Conservation (phyloP, 2,797 vertebrate species). For the Phylloscopus collybita region DNA sequence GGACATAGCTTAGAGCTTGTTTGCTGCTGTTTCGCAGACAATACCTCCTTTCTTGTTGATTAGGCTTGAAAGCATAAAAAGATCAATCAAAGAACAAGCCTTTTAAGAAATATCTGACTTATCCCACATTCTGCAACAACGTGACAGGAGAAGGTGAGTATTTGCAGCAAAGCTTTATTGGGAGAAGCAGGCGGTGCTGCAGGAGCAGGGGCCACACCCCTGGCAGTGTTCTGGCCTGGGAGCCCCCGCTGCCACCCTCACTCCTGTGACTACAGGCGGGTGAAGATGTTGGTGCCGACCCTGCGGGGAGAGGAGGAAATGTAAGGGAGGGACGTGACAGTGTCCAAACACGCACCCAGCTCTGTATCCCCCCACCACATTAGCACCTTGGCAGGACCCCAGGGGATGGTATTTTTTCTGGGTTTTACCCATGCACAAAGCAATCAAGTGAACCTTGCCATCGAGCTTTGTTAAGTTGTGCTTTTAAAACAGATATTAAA, state of each 20-base stretch:
- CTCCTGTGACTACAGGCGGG: fast-evolving
- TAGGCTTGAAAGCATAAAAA: neutral
- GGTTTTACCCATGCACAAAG: neutral
- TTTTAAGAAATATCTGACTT: neutral
- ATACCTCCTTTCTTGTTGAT: neutral
- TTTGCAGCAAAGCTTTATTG: neutral
- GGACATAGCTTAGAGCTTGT: neutral
- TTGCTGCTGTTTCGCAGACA: neutral
- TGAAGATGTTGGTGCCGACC: neutral
- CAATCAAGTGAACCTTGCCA: neutral
- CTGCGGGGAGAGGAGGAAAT: fast-evolving
- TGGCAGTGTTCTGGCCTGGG: fast-evolving
- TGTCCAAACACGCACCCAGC: fast-evolving
- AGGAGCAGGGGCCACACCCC: fast-evolving
- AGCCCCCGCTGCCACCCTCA: fast-evolving
- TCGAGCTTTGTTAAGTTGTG: fast-evolving
- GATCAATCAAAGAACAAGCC: neutral
- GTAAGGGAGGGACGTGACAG: fast-evolving
- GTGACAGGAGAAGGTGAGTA: fast-evolving
- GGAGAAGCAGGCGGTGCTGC: neutral
- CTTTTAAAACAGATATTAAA: neutral
- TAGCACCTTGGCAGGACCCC: fast-evolving
- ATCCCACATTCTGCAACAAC: neutral
- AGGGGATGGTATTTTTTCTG: too few species aligned
- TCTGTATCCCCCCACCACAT: fast-evolving